Base-by-base conservation (phyloP, 2,797 vertebrate species). In the Hozukius guyotensis region DNA sequence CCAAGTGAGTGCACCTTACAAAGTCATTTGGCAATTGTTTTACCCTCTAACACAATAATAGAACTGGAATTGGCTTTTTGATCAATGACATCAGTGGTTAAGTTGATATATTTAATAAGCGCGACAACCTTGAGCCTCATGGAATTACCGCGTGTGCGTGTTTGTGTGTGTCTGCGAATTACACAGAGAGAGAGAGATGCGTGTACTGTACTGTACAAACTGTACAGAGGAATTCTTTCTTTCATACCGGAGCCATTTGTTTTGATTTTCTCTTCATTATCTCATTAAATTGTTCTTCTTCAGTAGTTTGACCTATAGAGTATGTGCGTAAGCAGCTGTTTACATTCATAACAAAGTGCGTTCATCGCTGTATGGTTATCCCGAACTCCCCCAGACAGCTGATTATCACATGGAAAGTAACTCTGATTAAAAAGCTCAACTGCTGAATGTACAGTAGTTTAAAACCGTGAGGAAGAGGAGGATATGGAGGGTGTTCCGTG, bases 11-110 rank as follows among this genome's bases (percentile, higher is more conserved):
- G 89, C 91, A 91, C 92, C 93, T 91, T 85, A 86, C 94, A 96
- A 96, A 96, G 95, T 96, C 95, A 95, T 94, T 93, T 91, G 91
- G 87, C 90, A 94, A 95, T 95, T 93, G 93, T 93, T 95, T 94
- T 93, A 91, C 92, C 93, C 93, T 90, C 93, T 93, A 94, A 94
- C 88, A 85, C 88, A 94, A 94, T 95, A 95, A 95, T 93, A 94
- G 92, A 94, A 94, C 86, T 93, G 93, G 93, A 95, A 96, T 95
- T 92, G 94, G 93, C 92, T 95, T 95, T 95, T 95, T 95, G 95
- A 95, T 96, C 93, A 95, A 95, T 95, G 94, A 93, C 94, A 96
- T 95, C 90, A 92, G 91, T 92, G 91, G 89, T 94, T 95, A 95
- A 93, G 93, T 94, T 95, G 92, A 95, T 94, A 94, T 93, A 94